phyloP scores from a whole-genome alignment of 1,140 invertebrate genomes.

The Sitobion miscanthi region DNA sequence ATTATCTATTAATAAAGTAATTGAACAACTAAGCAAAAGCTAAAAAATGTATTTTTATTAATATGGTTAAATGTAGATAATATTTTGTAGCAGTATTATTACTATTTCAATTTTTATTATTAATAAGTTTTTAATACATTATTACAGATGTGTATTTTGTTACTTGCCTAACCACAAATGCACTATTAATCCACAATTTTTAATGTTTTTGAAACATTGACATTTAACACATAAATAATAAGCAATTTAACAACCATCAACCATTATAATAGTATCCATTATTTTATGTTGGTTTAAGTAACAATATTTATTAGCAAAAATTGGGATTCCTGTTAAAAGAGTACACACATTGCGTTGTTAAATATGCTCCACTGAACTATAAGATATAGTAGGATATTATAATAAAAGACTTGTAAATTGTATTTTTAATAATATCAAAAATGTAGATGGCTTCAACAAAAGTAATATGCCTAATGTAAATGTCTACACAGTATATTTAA shows the following conservation, averaged over 20 bases:
- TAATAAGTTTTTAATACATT: background rate
- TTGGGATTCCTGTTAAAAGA: background rate
- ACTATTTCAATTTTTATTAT: conserved; percentile 7
- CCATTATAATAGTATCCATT: background rate
- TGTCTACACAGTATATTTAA: no score
- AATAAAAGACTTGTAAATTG: background rate
- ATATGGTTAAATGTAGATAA: background rate
- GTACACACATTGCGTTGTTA: background rate
- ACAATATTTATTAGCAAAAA: background rate
- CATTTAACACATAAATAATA: background rate
- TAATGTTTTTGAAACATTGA: background rate
- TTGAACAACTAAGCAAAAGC: background rate
- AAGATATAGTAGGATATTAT: background rate
- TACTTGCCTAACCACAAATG: background rate
- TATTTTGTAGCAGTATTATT: conserved; percentile 13
- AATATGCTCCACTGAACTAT: background rate
- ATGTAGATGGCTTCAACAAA: background rate
- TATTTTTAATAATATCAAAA: background rate
- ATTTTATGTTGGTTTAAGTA: background rate
- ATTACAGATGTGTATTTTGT: background rate
- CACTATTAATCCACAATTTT: background rate
- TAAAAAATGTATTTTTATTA: background rate
- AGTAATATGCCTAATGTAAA: background rate
- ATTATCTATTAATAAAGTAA: background rate
- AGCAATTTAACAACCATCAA: background rate